A percentile compares a stretch with the other conserved stretches of the same genome.
These are phyloP conservation scores for Wiebesia pumilae DNA, from an alignment of 1,140 invertebrate genomes.

Conservation along the genomic window DNA sequence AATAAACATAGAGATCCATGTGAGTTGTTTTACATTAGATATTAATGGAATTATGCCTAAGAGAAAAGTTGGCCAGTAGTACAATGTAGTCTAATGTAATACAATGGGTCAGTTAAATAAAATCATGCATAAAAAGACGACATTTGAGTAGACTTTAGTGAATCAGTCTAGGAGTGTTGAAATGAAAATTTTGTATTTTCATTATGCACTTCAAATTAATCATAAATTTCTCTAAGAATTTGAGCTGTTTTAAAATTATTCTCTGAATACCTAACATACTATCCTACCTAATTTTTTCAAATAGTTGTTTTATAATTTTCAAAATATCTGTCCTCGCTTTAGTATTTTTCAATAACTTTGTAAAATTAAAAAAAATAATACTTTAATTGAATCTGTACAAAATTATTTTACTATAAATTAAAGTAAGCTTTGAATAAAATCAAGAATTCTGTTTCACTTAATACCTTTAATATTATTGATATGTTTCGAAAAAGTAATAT, in stretches of 20 bases:
- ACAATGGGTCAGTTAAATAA: slow-evolving; percentile 25
- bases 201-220: neutral
- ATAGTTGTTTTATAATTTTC: neutral
- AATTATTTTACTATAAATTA: neutral
- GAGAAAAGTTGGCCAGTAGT: slow-evolving; percentile 25
- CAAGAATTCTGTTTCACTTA: neutral
- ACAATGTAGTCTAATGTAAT: too few species aligned
- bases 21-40: slow-evolving; percentile 44
- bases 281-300: neutral
- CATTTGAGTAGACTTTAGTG: slow-evolving; percentile 9
- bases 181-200: neutral
- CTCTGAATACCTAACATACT: neutral
- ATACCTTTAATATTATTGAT: neutral
- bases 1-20: slow-evolving; percentile 47
- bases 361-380: too few species aligned
- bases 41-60: slow-evolving; percentile 48
- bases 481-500: too few species aligned
- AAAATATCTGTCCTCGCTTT: neutral
- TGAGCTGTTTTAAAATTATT: neutral
- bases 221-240: neutral
- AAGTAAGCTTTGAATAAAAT: neutral
- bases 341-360: neutral
- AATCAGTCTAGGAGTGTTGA: neutral
- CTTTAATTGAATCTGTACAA: neutral
- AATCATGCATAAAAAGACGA: slow-evolving; percentile 12